Conservation (phyloP, 2,797 vertebrate genomes). For the Alcedo atthis region DNA sequence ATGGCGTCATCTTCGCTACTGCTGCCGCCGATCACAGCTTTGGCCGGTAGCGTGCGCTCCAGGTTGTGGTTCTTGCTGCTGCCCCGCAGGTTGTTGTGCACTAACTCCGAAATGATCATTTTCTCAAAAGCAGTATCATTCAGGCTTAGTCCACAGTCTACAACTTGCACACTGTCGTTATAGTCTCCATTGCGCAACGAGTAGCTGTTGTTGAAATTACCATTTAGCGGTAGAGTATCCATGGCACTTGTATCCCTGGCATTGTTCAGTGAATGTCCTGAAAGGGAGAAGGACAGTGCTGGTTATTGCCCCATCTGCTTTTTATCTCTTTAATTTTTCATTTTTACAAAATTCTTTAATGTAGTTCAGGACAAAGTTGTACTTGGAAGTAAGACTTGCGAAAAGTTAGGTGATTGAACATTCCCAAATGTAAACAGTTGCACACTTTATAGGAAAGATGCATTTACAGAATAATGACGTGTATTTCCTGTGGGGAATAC, state of each 20-base stretch:
- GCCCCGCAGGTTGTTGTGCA: slow-evolving; percentile 98
- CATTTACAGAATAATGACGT: slow-evolving; percentile 22
- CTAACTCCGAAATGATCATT: slow-evolving; percentile 99
- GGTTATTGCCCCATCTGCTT: slow-evolving; percentile 54
- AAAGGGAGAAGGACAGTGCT: slow-evolving; percentile 77
- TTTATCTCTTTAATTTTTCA: background rate
- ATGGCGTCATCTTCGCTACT: slow-evolving; percentile 91
- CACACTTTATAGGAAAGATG: slow-evolving; percentile 73
- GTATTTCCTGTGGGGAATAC: slow-evolving; percentile 69
- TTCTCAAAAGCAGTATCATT: slow-evolving; percentile 98
- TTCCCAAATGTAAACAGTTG: slow-evolving; percentile 76
- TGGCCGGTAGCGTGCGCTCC: slow-evolving; percentile 88
- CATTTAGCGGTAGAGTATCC: slow-evolving; percentile 99
- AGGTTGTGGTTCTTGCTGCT: slow-evolving; percentile 91
- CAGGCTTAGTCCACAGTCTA: slow-evolving; percentile 97
- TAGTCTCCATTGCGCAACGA: slow-evolving; percentile 96
- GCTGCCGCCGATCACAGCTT: slow-evolving; percentile 87
- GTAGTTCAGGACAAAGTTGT: slow-evolving; percentile 94
- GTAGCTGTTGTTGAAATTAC: slow-evolving; percentile 99
- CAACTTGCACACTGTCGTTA: slow-evolving; percentile 91
- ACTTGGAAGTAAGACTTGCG: slow-evolving; percentile 71
- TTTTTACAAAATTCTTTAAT: slow-evolving; percentile 84
- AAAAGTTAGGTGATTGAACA: slow-evolving; percentile 69
- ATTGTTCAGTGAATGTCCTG: slow-evolving; percentile 99
- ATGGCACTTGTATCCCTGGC: slow-evolving; percentile 99